Evolutionary conservation across 2,113 vertebrate genomes (phyloP), one percentile per base, ranked within the genome.

Genomic region (Ptychochromis oligacanthus): DNA sequence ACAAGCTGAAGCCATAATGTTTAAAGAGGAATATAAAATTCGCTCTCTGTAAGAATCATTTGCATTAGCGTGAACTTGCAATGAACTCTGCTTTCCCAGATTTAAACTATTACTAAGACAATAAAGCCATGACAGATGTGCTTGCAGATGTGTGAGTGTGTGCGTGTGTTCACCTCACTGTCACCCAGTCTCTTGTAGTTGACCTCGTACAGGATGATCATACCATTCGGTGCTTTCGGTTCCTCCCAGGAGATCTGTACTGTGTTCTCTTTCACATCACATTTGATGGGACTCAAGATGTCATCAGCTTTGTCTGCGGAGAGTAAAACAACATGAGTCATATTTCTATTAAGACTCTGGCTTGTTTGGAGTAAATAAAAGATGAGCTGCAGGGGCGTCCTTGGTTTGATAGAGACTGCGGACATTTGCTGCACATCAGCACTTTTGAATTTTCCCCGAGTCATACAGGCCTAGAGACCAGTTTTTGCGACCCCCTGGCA

Each of bases 141-240:
- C 28, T 54, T 78, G 54, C 11, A 8, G 4, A 20, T 46, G 82
- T 79, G 78, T 59, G 72, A 38, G 78, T 5, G 80, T 55, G 70
- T 31, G 70, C 59, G 40, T 76, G 24, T 60, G 9, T 94, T 96
- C 92, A 99, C 98, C 97, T 99, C 97, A 0, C 93, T 82, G 81
- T 99, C 98, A 2, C 97, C 97, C 0, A 97, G 95, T 3, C 97
- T 96, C 36, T 96, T 97, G 14, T 98, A 99, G 64, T 96, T 96
- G 84, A 99, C 97, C 90, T 99, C 98, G 0, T 99, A 99, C 31
- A 99, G 95, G 91, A 99, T 97, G 1, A 98, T 99, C 62, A 99
- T 96, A 5, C 98, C 98, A 0, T 99, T 99, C 1, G 98, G 98
- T 3, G 96, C 91, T 72, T 87, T 92, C 0, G 98, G 98, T 18